Evolutionary conservation across 2,113 vertebrate species (phyloP).

Genomic region (Microcebus jonahi): DNA sequence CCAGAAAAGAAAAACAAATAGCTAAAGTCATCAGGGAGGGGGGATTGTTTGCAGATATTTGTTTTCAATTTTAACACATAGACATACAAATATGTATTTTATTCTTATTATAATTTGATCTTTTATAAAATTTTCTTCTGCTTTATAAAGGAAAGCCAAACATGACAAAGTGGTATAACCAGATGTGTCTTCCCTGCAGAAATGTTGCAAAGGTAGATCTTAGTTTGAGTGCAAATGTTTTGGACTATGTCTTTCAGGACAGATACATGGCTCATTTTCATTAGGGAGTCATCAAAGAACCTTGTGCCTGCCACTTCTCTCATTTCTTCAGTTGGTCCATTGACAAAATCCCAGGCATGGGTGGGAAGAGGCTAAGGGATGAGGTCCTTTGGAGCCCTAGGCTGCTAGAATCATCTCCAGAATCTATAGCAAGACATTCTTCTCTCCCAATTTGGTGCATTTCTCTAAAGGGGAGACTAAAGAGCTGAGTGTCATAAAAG

Average conservation of each 20-base stretch:
- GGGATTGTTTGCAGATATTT: neutral
- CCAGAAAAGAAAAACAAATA: neutral
- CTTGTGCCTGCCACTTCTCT: neutral
- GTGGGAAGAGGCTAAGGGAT: neutral
- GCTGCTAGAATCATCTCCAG: neutral
- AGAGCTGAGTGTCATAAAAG: neutral
- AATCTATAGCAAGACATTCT: neutral
- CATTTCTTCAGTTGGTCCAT: neutral
- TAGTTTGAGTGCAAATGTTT: neutral
- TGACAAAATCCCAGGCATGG: neutral
- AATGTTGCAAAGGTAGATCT: neutral
- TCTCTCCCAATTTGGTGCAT: neutral
- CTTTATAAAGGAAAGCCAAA: slow-evolving; percentile 8
- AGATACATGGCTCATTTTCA: neutral
- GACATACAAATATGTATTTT: neutral
- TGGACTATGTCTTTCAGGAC: neutral
- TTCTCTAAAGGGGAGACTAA: neutral
- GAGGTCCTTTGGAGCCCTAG: neutral
- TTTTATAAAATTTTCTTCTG: neutral
- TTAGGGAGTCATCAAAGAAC: neutral
- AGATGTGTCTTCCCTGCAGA: neutral
- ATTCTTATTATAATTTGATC: neutral
- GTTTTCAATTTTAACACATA: neutral
- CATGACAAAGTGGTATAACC: neutral
- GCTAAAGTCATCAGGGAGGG: neutral